Conservation (phyloP, 2,797 vertebrate genomes). For the Halcyon badia region DNA sequence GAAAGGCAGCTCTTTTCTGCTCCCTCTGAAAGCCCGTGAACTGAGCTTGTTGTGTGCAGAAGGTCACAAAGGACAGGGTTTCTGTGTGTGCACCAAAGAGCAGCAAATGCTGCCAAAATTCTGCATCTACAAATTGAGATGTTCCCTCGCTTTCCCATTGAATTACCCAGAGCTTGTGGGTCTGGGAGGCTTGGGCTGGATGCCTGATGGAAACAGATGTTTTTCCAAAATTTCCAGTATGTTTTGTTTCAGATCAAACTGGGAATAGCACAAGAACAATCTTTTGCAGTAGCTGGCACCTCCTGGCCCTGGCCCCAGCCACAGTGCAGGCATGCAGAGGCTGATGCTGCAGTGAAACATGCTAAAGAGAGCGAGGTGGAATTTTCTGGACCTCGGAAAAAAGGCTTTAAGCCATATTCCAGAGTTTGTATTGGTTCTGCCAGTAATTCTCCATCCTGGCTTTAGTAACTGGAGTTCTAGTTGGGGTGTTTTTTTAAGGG, state of each 20-base stretch:
- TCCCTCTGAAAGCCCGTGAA: background rate
- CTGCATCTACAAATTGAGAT: background rate
- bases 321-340: background rate
- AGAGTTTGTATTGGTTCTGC: background rate
- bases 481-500: background rate
- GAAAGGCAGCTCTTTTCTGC: background rate
- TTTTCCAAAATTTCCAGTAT: conserved; percentile 37
- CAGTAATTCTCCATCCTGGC: conserved; percentile 2
- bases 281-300: conserved; percentile 39
- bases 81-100: background rate
- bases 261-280: conserved; percentile 23
- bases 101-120: background rate
- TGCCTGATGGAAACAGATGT: conserved; percentile 29
- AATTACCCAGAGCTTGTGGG: background rate
- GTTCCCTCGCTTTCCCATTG: background rate
- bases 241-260: conserved; percentile 43
- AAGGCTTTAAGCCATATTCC: background rate
- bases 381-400: conserved; percentile 28
- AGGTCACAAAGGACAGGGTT: background rate
- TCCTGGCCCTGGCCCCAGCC: conserved; percentile 8
- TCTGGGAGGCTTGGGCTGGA: conserved; percentile 3
- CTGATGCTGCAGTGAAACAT: conserved; percentile 9
- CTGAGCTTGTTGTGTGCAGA: background rate
- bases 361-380: background rate
- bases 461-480: background rate